A percentile compares a stretch with the other conserved stretches of the same genome.
phyloP scores from a whole-genome alignment of 35 echinoderm and acorn worm genomes.

The Anneissia japonica region DNA sequence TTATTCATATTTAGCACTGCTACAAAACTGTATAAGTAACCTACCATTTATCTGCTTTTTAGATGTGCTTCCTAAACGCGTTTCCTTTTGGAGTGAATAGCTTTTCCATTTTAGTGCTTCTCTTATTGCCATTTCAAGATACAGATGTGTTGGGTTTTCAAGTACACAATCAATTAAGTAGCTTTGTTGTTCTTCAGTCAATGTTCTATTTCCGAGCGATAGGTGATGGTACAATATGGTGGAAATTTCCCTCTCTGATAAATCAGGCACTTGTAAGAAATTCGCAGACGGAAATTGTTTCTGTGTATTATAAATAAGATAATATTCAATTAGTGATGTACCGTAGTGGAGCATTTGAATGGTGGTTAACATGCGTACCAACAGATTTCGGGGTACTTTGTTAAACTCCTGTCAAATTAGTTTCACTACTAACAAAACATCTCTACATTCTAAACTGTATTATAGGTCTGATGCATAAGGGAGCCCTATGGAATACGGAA shows the following conservation, averaged over 20 bases:
- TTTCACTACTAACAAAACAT: no score
- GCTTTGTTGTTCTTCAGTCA: slow-evolving; percentile 42
- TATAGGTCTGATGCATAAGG: no score
- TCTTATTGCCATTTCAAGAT: slow-evolving; percentile 36
- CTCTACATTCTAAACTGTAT: no score
- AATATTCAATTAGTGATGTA: no score
- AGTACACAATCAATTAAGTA: slow-evolving; percentile 39
- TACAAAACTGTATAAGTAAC: no score
- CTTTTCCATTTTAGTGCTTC: slow-evolving; percentile 66
- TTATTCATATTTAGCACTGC: no score
- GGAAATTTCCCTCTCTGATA: slow-evolving; percentile 27
- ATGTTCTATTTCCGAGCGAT: slow-evolving; percentile 10
- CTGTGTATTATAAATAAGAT: neutral
- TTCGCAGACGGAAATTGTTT: slow-evolving; percentile 47
- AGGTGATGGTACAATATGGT: slow-evolving; percentile 49
- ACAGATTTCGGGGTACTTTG: no score
- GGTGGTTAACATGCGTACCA: no score
- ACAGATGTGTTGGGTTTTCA: slow-evolving; percentile 56
- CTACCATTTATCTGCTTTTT: slow-evolving; percentile 80
- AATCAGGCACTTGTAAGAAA: slow-evolving; percentile 20
- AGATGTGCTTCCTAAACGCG: slow-evolving; percentile 40
- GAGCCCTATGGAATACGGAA: no score
- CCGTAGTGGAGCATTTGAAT: no score
- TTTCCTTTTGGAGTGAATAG: slow-evolving; percentile 42
- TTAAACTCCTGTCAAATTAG: no score